These are phyloP conservation scores for Meteorus colon DNA, from an alignment of 2,888 invertebrate genomes.

Conservation along the genomic window DNA sequence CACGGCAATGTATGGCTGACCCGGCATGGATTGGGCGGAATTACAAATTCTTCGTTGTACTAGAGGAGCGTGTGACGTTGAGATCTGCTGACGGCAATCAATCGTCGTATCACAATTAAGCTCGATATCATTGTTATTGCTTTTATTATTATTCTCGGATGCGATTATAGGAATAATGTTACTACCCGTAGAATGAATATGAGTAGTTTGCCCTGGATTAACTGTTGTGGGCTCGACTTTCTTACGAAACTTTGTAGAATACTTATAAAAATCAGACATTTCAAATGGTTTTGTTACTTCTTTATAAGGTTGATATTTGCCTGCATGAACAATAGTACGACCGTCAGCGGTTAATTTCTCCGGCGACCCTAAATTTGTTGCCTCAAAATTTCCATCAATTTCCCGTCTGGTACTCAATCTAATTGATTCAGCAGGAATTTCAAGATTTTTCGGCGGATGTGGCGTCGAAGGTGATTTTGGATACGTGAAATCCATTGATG, in stretches of 20 bases:
- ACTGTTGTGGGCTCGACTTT: conserved; percentile 63
- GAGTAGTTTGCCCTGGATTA: conserved; percentile 24
- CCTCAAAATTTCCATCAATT: conserved; percentile 55
- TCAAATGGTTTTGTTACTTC: conserved; percentile 98
- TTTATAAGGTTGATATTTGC: conserved; percentile 91
- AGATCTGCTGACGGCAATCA: conserved; percentile 16
- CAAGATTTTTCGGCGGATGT: conserved; percentile 70
- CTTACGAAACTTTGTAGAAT: conserved; percentile 93
- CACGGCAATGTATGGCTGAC: conserved; percentile 26
- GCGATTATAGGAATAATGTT: conserved; percentile 19
- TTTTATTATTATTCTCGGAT: conserved; percentile 33
- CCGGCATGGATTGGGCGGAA: conserved; percentile 17
- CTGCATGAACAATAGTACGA: conserved; percentile 89
- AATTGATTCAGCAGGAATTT: conserved; percentile 77
- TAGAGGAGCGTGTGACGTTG: conserved; percentile 23
- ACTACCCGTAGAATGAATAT: conserved; percentile 6
- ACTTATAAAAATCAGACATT: conserved; percentile 98
- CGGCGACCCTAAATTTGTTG: conserved; percentile 66
- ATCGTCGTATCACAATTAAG: conserved; percentile 14
- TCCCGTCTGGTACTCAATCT: conserved; percentile 72
- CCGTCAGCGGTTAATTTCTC: conserved; percentile 78
- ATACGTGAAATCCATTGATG: conserved; percentile 76
- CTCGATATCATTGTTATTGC: conserved; percentile 22
- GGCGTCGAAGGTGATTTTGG: conserved; percentile 37
- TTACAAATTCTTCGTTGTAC: conserved; percentile 29